Base-by-base conservation (phyloP, 2,113 vertebrate species). In the Anser brachyrhynchus region DNA sequence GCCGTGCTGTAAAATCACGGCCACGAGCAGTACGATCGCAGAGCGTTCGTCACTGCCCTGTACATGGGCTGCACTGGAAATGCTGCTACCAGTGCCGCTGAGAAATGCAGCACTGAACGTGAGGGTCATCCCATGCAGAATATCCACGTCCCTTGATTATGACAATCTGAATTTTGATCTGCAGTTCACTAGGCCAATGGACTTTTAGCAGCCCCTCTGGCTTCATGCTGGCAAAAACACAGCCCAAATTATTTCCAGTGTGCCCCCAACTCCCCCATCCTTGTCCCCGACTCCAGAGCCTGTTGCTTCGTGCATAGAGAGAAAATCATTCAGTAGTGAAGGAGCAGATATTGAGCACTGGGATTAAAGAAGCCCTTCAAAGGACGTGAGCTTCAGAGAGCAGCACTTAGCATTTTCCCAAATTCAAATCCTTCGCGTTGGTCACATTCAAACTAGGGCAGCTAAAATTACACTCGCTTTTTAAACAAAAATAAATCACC, bases 391-490 rank as follows among this genome's bases (percentile, higher is more conserved):
- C 65, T 46, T 22, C 69, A 35, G 58, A 52, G 37, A 54, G 18
- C 55, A n/a, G 80, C 22, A 20, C 67, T 4, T 51, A 21, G 71
- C 41, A 1, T 64, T 69, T 72, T 21, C 83, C 75, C 51, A 17
- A 1, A 13, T 67, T 52, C 44, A 11, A 3, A 49, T 61, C 81
- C 84, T 84, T 69, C 1, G 5, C 3, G 13, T 37, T 41, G 82
- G 87, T 79, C 93, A 67, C 84, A 58, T 37, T 66, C 84, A 85
- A 95, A 95, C 35, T 94, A 51, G 92, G 89, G 75, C 95, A 96
- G 92, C 94, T 96, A 92, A 94, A 96, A 96, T 92, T 90, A 86
- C 13, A 55, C 88, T 90, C 67, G n/a, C 71, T 49, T 62, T 55
- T 10, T 28, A 82, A 88, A 43, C 79, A 80, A 84, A 88, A 37